These are phyloP conservation scores for Sterrhoptilus dennistouni DNA, from an alignment of 2,113 vertebrate genomes.

Conservation along the genomic window DNA sequence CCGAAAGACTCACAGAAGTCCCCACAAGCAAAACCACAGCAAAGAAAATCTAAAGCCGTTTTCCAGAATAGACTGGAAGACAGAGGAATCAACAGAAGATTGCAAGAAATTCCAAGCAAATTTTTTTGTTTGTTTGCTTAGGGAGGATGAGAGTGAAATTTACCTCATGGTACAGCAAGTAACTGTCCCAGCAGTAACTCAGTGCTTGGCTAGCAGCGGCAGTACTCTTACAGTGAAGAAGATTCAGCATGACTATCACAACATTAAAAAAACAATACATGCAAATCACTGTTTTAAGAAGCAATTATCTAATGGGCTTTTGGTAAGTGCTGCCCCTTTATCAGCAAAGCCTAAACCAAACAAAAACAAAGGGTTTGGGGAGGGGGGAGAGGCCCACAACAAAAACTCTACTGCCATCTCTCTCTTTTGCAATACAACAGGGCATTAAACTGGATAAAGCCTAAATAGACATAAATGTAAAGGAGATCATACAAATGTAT, in stretches of 20 bases:
- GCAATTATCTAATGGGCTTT: not conserved
- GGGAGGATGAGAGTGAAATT: not conserved
- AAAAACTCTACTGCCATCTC: not conserved
- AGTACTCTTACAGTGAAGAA: not conserved
- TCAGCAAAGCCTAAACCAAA: not conserved
- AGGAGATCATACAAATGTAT: not conserved
- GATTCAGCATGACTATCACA: not conserved
- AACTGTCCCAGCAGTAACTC: not conserved
- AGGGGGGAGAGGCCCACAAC: not conserved
- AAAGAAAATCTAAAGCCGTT: not conserved
- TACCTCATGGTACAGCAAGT: not conserved
- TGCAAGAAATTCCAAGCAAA: not conserved
- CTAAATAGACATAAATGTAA: not conserved
- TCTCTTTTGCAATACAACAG: not conserved
- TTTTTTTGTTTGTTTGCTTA: not conserved
- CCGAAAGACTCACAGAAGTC: not conserved
- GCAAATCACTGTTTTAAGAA: not conserved
- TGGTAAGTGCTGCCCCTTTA: not conserved
- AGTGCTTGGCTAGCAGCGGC: not conserved
- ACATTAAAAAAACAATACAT: not conserved
- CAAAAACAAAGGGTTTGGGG: not conserved
- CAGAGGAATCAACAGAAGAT: not conserved
- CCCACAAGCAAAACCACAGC: not conserved
- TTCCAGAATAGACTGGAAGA: not conserved
- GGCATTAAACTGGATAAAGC: not conserved